Evolutionary conservation across 2,888 invertebrate genomes (phyloP).

Genomic region (Acleris emargana): DNA sequence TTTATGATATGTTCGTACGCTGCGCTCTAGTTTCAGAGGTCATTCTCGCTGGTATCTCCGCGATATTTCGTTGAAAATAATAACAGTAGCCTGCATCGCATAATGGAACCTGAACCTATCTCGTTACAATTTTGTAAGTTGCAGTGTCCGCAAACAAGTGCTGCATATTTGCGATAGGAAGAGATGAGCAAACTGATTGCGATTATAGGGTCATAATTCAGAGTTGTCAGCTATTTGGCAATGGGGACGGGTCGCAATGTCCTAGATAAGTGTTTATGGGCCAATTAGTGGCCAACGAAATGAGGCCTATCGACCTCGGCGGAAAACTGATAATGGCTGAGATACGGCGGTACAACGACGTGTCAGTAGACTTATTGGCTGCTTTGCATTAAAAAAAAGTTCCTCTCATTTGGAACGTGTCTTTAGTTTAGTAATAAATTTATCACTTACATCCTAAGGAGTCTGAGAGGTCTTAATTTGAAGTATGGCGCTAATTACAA

Average conservation of each 20-base stretch:
- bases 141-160: slow-evolving; percentile 49
- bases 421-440: neutral
- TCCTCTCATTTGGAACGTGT: neutral
- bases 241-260: slow-evolving; percentile 60
- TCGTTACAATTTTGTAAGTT: slow-evolving; percentile 51
- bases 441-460: too few relatives aligned
- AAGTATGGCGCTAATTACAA: too few relatives aligned
- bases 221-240: slow-evolving; percentile 62
- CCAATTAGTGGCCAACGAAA: slow-evolving; percentile 71
- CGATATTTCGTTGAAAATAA: slow-evolving; percentile 69
- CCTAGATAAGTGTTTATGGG: slow-evolving; percentile 74
- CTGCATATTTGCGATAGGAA: slow-evolving; percentile 28
- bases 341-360: slow-evolving; percentile 51
- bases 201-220: slow-evolving; percentile 57
- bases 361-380: slow-evolving; percentile 43
- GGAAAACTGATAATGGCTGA: slow-evolving; percentile 63
- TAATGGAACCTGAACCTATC: slow-evolving; percentile 52
- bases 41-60: slow-evolving; percentile 65
- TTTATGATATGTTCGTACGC: slow-evolving; percentile 73
- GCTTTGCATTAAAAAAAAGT: slow-evolving; percentile 28
- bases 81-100: slow-evolving; percentile 58
- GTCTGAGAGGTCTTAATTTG: too few relatives aligned
- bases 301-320: slow-evolving; percentile 59
- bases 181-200: slow-evolving; percentile 49
- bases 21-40: slow-evolving; percentile 67